Base-by-base conservation (phyloP, 1,140 invertebrate species). In the Nasonia vitripennis region DNA sequence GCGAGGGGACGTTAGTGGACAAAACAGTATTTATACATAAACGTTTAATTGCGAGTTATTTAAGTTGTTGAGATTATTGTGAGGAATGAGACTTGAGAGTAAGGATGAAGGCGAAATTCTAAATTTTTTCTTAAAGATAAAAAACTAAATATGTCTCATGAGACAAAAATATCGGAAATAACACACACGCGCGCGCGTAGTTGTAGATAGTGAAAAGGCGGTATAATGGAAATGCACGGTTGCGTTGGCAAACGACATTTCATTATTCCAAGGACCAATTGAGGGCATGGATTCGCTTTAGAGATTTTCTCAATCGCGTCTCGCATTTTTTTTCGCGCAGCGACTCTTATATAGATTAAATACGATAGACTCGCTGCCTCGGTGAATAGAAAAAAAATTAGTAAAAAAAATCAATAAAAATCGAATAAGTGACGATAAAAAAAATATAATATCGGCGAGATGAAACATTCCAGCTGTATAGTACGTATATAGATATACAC, bases 231-330 rank as follows among this genome's bases (percentile, higher is more conserved):
- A 75, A 82, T 78, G 74, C 45, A 77, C 9, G 41, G 11, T 51
- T 62, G 70, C 31, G 31, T 12, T 9, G 62, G 70, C 34, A 41
- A 48, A n/a, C 14, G 31, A 45, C 41, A 68, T 77, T 82, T 86
- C 84, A 73, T 82, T 82, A 82, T 77, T 78, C 74, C 84, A 82
- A 86, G 84, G 84, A 86, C 79, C 84, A 86, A 86, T 78, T 78
- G 62, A 70, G 84, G 84, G 84, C 80, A 86, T 86, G 45, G 31
- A 86, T 78, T 86, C 68, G 79, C 80, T 86, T 86, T 82, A 51
- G 84, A 85, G 84, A 78, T 82, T 82, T 82, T 78, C 80, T 86
- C 79, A 51, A 78, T 78, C 9, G 84, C 74, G 74, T 55, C 81
- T 81, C 31, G 84, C 74, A 55, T 86, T 86, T 67, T 79, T 79